Conservation (phyloP, 2,113 vertebrate genomes). For the Pachyramphus minor region DNA sequence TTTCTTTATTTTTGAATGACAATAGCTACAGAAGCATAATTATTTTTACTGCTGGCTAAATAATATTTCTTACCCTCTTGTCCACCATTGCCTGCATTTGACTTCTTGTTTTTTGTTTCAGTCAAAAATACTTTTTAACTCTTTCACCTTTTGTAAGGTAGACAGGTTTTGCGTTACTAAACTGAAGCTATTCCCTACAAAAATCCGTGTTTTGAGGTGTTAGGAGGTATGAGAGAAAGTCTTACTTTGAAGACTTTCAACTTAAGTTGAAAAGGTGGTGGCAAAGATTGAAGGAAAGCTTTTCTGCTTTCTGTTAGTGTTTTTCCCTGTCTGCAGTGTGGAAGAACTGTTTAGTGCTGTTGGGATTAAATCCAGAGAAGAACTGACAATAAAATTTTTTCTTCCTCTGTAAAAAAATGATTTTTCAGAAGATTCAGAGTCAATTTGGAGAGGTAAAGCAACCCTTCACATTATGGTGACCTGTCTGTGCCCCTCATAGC, state of each 20-base stretch:
- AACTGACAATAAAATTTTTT: not conserved
- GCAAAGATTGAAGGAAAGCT: not conserved
- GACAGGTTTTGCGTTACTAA: not conserved
- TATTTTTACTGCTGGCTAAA: not conserved
- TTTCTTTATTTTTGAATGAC: not conserved
- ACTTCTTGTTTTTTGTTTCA: not conserved
- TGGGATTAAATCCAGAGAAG: not conserved
- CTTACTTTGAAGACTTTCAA: not conserved
- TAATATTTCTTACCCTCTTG: not conserved
- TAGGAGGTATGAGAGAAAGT: not conserved
- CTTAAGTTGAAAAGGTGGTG: not conserved
- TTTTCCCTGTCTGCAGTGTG: not conserved
- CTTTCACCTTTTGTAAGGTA: not conserved
- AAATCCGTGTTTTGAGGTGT: not conserved
- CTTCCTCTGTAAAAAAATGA: not conserved
- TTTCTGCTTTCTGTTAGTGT: not conserved
- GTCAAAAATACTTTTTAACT: not conserved
- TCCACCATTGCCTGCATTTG: not conserved
- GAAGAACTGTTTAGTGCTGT: not conserved
- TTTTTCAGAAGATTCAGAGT: not conserved
- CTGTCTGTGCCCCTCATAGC: not conserved
- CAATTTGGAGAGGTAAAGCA: not conserved
- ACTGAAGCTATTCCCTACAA: not conserved
- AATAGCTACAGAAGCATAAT: not conserved
- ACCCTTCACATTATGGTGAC: not conserved